phyloP scores from a whole-genome alignment of 1,140 invertebrate species.

The Drosophila bifasciata region DNA sequence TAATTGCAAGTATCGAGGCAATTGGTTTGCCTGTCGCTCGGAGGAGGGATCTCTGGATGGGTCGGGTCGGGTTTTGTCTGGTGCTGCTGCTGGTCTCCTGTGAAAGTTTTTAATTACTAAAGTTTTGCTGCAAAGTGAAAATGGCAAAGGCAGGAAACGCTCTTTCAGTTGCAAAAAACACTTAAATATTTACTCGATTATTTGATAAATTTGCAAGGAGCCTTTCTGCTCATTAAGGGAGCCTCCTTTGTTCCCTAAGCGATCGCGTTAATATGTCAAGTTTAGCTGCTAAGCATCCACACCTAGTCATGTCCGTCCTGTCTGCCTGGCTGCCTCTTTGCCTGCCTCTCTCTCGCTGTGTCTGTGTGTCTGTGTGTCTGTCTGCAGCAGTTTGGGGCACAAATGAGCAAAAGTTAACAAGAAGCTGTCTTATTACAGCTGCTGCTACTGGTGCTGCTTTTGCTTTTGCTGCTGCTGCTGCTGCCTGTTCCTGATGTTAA shows the following conservation, averaged over 20 bases:
- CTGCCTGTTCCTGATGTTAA: slow-evolving; percentile 31
- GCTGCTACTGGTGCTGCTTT: slow-evolving; percentile 22
- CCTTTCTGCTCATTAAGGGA: slow-evolving; percentile 45
- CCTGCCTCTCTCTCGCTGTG: not conserved
- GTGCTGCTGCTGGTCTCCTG: not conserved
- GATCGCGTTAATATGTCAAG: slow-evolving; percentile 66
- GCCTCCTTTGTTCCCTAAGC: slow-evolving; percentile 16
- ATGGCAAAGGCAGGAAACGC: slow-evolving; percentile 11
- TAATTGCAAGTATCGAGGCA: slow-evolving; percentile 57
- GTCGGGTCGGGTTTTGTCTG: too few species aligned
- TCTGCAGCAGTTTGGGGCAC: slow-evolving; percentile 52
- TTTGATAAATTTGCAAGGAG: slow-evolving; percentile 38
- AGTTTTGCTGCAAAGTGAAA: slow-evolving; percentile 56
- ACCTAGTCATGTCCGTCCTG: not conserved
- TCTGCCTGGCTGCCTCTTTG: too few species aligned
- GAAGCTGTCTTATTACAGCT: slow-evolving; percentile 77
- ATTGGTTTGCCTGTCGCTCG: slow-evolving; percentile 2
- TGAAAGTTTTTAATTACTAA: slow-evolving; percentile 73
- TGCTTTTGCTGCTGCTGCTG: slow-evolving; percentile 32
- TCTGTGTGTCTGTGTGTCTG: not conserved
- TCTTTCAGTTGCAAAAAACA: slow-evolving; percentile 47
- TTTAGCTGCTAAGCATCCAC: slow-evolving; percentile 34
- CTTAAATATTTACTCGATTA: slow-evolving; percentile 69
- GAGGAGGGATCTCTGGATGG: too few species aligned
- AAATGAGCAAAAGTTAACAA: slow-evolving; percentile 79